These are phyloP conservation scores for Aspiorhynchus laticeps DNA, from an alignment of 2,113 vertebrate species.

Conservation along the genomic window DNA sequence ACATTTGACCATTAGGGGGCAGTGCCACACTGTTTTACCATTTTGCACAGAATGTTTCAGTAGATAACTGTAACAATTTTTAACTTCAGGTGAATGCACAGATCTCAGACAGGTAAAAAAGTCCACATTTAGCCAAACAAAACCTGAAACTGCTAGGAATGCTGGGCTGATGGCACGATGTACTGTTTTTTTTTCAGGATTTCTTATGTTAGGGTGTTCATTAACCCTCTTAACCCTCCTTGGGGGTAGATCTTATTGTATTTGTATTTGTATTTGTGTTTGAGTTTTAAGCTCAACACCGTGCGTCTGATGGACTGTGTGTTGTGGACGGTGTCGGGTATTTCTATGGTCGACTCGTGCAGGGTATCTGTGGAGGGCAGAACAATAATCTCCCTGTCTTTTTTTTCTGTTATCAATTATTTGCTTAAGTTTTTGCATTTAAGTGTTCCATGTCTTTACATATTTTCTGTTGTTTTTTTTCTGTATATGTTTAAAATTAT, in stretches of 20 bases:
- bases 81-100: not conserved
- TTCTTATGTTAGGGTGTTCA: not conserved
- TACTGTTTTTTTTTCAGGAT: not conserved
- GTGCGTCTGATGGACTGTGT: not conserved
- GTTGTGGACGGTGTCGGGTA: not conserved
- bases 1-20: conserved; percentile 72
- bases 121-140: not conserved
- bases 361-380: not conserved
- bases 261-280: no score
- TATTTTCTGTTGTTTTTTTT: conserved; percentile 4
- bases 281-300: not conserved
- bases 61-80: not conserved
- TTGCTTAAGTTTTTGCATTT: not conserved
- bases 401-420: not conserved
- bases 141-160: not conserved
- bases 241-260: not conserved
- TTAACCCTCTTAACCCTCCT: not conserved
- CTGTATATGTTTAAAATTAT: conserved; percentile 4
- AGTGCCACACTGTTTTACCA: conserved; percentile 47
- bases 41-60: not conserved
- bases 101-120: not conserved
- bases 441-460: not conserved
- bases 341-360: not conserved
- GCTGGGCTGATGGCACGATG: not conserved
- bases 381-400: not conserved